Percentiles rank a stretch among this genome's conserved stretches.
Evolutionary conservation across 2,888 invertebrate species (phyloP).

Genomic region (Volucella inanis): DNA sequence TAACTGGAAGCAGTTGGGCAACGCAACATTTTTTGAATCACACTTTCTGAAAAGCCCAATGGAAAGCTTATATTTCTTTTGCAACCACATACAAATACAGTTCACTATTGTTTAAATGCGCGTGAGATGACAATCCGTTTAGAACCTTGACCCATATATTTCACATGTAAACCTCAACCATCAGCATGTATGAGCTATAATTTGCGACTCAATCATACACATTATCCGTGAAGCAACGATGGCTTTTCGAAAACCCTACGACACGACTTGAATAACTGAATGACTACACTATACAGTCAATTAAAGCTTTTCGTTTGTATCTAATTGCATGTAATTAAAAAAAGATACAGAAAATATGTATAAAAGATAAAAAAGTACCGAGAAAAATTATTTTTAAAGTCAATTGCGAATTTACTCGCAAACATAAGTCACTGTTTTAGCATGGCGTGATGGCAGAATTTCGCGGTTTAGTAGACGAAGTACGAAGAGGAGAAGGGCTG

Average conservation of each 20-base stretch:
- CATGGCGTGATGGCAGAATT: background rate
- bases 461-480: slow-evolving; percentile 6
- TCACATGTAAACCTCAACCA: background rate
- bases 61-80: too few species aligned
- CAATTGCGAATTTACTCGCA: slow-evolving; percentile 27
- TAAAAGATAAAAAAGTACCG: background rate
- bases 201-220: too few species aligned
- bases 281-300: slow-evolving; percentile 29
- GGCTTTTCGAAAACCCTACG: slow-evolving; percentile 20
- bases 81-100: too few species aligned
- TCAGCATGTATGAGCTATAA: too few species aligned
- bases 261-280: slow-evolving; percentile 18
- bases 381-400: slow-evolving; percentile 25
- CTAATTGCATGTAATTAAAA: slow-evolving; percentile 48
- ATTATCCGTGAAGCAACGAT: background rate
- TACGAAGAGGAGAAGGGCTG: too few species aligned
- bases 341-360: background rate
- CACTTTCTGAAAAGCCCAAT: too few species aligned
- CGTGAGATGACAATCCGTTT: background rate
- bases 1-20: too few species aligned
- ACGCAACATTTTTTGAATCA: too few species aligned
- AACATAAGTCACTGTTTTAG: background rate
- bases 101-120: too few species aligned
- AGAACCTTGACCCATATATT: background rate
- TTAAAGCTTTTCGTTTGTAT: slow-evolving; percentile 31